Percentiles rank a stretch among this genome's conserved stretches.
phyloP scores from a whole-genome alignment of 2,888 invertebrate genomes.

The Ommatoiulus sabulosus region DNA sequence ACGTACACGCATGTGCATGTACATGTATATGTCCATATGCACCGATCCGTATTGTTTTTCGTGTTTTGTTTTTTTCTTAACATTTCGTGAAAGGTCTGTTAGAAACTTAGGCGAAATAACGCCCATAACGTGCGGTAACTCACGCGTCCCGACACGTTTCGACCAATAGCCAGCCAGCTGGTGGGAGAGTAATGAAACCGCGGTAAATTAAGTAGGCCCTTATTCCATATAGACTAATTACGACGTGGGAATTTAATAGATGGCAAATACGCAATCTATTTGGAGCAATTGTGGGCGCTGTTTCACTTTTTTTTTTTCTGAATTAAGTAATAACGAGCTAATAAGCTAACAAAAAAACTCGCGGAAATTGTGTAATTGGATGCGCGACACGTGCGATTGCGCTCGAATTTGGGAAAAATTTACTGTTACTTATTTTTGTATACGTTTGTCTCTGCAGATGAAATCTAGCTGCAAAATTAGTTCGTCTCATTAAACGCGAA shows the following conservation, averaged over 20 bases:
- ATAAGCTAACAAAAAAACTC: not conserved
- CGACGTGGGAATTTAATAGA: constrained; percentile 31
- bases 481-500: not conserved
- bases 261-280: constrained; percentile 17
- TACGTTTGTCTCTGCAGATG: not conserved
- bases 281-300: constrained; percentile 20
- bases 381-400: not conserved
- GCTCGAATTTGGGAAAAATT: not conserved
- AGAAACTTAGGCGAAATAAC: not conserved
- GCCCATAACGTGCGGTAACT: not conserved
- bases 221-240: constrained; percentile 9
- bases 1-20: not conserved
- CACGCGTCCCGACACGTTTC: not conserved
- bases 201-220: constrained; percentile 5
- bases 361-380: constrained; percentile 13
- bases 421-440: not conserved
- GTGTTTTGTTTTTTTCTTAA: not conserved
- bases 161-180: not conserved
- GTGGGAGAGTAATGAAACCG: constrained; percentile 3
- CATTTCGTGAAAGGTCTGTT: not conserved
- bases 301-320: not conserved
- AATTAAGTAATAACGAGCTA: constrained; percentile 31
- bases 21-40: not conserved
- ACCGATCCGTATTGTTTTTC: not conserved
- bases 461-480: not conserved